A percentile compares a stretch with the other conserved stretches of the same genome.
These are phyloP conservation scores for Sisor rabdophorus DNA, from an alignment of 2,113 vertebrate genomes.

Conservation along the genomic window DNA sequence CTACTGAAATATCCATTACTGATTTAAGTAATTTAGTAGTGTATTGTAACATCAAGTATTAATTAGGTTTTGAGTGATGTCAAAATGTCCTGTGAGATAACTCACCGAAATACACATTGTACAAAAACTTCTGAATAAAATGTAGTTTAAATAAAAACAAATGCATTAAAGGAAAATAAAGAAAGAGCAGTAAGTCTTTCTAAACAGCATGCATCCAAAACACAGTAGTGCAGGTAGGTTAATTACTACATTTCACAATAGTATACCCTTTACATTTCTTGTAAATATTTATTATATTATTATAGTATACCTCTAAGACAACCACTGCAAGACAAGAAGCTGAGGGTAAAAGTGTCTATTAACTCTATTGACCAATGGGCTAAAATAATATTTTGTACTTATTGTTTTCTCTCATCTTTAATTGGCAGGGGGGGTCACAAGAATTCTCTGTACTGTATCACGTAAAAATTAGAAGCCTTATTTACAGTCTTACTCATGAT, in stretches of 20 bases:
- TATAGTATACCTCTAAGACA: too few species aligned
- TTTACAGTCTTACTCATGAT: constrained; percentile 50
- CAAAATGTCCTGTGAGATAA: background rate
- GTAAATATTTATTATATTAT: too few species aligned
- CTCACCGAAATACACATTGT: background rate
- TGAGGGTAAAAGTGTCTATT: too few species aligned
- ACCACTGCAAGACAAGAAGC: too few species aligned
- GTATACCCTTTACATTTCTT: too few species aligned
- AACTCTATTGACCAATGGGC: constrained; percentile 11
- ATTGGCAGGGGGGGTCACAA: constrained; percentile 30
- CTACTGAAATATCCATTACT: background rate
- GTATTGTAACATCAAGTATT: too few species aligned
- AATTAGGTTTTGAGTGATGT: too few species aligned
- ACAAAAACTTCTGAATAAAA: background rate
- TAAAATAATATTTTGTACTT: constrained; percentile 25
- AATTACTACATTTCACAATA: too few species aligned
- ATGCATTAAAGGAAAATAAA: too few species aligned
- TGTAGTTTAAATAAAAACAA: background rate
- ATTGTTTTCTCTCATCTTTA: constrained; percentile 30
- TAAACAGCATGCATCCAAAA: background rate
- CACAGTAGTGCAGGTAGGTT: background rate
- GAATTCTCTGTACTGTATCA: constrained; percentile 50
- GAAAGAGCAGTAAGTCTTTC: background rate
- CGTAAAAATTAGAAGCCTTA: constrained; percentile 56
- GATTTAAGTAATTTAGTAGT: too few species aligned